Evolutionary conservation across 2,797 vertebrate genomes (phyloP).

Genomic region (Fratercula arctica): DNA sequence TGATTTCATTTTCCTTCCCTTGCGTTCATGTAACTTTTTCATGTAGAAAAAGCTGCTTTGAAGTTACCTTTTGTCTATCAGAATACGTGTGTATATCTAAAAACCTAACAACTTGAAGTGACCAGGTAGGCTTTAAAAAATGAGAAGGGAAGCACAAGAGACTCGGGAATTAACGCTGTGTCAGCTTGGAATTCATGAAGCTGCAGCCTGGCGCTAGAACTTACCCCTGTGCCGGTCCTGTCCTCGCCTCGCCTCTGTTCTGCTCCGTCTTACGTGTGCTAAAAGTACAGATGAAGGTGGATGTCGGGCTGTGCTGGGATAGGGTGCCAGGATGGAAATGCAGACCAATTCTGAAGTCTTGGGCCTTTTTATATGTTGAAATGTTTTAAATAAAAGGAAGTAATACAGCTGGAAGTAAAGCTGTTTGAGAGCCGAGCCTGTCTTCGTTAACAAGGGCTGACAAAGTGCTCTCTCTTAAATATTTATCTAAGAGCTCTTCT

Average conservation of each 20-base stretch:
- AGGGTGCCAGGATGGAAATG: neutral
- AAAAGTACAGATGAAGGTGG: accelerated
- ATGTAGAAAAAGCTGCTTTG: neutral
- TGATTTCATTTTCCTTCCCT: neutral
- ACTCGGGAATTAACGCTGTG: neutral
- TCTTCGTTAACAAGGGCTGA: neutral
- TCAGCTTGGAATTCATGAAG: no score
- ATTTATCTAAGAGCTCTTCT: neutral
- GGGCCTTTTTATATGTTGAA: accelerated
- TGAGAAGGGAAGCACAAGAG: neutral
- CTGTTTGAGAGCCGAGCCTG: neutral
- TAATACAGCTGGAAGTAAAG: neutral
- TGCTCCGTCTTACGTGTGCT: accelerated
- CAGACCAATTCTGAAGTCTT: neutral
- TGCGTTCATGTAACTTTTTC: neutral
- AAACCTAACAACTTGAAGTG: neutral
- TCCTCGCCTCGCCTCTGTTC: neutral
- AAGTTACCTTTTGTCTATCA: neutral
- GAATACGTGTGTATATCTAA: accelerated
- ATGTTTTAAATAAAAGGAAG: neutral
- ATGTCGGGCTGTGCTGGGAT: accelerated
- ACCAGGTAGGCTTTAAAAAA: neutral
- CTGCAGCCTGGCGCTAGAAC: accelerated
- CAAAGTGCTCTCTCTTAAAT: neutral
- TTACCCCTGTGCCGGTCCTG: neutral